Evolutionary conservation across 2,113 vertebrate genomes (phyloP).

Genomic region (Barbus barbus): DNA sequence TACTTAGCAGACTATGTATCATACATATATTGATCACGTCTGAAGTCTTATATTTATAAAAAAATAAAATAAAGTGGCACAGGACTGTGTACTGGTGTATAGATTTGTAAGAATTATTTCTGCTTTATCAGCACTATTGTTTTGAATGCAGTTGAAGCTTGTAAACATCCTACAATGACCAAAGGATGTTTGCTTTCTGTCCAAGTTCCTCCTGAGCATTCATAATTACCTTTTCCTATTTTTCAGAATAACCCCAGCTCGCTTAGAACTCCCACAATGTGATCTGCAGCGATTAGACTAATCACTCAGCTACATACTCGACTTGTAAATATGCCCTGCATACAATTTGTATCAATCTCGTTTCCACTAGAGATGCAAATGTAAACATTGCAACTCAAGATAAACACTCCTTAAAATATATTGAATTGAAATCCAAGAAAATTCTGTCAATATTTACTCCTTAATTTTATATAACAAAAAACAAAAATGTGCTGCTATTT

Average conservation of each 20-base stretch:
- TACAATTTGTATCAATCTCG: constrained; percentile 33
- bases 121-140: background rate
- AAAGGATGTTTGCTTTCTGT: constrained; percentile 63
- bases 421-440: background rate
- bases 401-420: constrained; percentile 28
- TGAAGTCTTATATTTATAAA: background rate
- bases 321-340: constrained; percentile 26
- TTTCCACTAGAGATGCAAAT: constrained; percentile 19
- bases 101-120: too few relatives aligned
- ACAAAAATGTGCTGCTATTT: too few relatives aligned
- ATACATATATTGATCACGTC: background rate
- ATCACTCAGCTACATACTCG: constrained; percentile 13
- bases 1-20: background rate
- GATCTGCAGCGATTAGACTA: constrained; percentile 35
- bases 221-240: constrained; percentile 54
- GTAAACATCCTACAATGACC: constrained; percentile 63
- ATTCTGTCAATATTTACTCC: background rate
- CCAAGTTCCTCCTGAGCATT: constrained; percentile 52
- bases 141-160: too few relatives aligned
- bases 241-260: background rate
- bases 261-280: constrained; percentile 20
- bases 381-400: constrained; percentile 28
- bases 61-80: too few relatives aligned
- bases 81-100: too few relatives aligned
- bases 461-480: background rate